Evolutionary conservation across 2,797 vertebrate genomes (phyloP).

Genomic region (Cryptoprocta ferox): DNA sequence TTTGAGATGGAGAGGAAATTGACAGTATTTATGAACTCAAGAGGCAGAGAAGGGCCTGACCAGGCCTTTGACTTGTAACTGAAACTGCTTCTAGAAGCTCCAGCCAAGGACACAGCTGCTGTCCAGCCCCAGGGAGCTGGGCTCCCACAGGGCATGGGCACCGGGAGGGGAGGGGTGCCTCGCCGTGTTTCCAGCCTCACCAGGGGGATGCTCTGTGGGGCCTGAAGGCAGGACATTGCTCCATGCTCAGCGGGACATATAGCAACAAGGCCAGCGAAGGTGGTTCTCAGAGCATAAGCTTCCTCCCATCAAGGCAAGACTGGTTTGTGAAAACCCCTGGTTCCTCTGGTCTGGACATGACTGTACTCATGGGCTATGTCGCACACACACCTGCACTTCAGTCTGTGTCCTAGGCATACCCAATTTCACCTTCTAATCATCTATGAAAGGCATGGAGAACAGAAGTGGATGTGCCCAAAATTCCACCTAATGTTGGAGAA

Average conservation of each 20-base stretch:
- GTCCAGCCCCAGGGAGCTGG: background rate
- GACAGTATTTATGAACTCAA: slow-evolving; percentile 82
- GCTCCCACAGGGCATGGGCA: background rate
- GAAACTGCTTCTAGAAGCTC: slow-evolving; percentile 55
- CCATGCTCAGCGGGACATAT: fast-evolving
- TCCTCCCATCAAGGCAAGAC: background rate
- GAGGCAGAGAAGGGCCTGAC: slow-evolving; percentile 60
- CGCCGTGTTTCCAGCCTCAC: background rate
- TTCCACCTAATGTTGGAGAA: background rate
- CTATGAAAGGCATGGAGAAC: background rate
- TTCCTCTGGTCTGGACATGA: background rate
- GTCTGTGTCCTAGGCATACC: background rate
- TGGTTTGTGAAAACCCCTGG: background rate
- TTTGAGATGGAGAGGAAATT: slow-evolving; percentile 69
- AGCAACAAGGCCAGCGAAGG: background rate
- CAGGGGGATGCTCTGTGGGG: background rate
- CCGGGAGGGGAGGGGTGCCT: background rate
- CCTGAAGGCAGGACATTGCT: background rate
- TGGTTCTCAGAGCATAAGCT: fast-evolving
- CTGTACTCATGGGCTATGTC: background rate
- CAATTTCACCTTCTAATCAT: background rate
- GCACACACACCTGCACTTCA: background rate
- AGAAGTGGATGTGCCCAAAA: no score
- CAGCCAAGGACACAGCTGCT: slow-evolving; percentile 67
- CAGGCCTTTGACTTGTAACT: slow-evolving; percentile 69